Conservation (phyloP, 1,140 invertebrate species). For the Hetaerina americana region DNA sequence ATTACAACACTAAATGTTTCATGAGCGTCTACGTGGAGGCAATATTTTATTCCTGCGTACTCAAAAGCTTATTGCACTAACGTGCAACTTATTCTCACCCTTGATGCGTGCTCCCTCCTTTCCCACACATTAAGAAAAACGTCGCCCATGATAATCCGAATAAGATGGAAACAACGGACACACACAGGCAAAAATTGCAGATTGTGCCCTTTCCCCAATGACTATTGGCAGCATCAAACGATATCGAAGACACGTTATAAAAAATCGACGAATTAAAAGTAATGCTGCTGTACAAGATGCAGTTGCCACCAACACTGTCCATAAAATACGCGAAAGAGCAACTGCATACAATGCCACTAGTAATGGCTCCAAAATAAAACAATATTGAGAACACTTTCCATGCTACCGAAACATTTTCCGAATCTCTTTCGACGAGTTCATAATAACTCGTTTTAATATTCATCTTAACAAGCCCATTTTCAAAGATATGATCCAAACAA, state of each 20-base stretch:
- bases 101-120: conserved; percentile 2
- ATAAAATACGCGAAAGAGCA: neutral
- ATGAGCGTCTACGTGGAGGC: no score
- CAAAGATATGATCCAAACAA: neutral
- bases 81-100: no score
- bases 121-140: conserved; percentile 10
- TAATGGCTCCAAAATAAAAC: conserved; percentile 1
- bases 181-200: conserved; percentile 8
- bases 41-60: no score
- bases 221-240: conserved; percentile 2
- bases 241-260: neutral
- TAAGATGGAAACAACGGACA: conserved; percentile 6
- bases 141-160: conserved; percentile 5
- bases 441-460: conserved; percentile 1
- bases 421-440: conserved; percentile 2
- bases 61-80: no score
- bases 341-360: conserved; percentile 4
- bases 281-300: conserved; percentile 4
- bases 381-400: conserved; percentile 6
- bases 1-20: no score
- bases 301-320: conserved; percentile 3
- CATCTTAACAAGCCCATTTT: neutral
- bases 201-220: conserved; percentile 1
- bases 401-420: neutral
- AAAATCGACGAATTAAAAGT: conserved; percentile 2